Evolutionary conservation across 2,797 vertebrate species (phyloP).

Genomic region (Naso thynnoides): DNA sequence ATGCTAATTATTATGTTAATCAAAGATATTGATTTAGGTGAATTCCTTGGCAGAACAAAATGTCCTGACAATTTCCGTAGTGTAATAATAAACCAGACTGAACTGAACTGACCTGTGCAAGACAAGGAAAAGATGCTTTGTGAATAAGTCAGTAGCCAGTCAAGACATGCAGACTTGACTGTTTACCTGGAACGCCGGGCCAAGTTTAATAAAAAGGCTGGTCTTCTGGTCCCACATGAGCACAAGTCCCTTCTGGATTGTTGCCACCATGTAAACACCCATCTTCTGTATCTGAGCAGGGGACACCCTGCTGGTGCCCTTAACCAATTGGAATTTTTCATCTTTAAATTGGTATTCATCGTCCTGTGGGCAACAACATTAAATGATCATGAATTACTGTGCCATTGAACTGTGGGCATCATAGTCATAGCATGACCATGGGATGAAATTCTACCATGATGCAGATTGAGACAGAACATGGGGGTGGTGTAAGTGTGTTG

Average conservation of each 20-base stretch:
- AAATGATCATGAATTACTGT: no score
- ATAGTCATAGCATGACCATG: neutral
- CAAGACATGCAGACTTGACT: neutral
- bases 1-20: neutral
- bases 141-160: constrained; percentile 1
- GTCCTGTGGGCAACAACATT: constrained; percentile 77
- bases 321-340: constrained; percentile 83
- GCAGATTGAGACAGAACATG: neutral
- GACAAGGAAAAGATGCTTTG: neutral
- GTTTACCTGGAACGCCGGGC: constrained; percentile 86
- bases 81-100: neutral
- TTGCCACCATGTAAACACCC: constrained; percentile 90
- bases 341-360: constrained; percentile 89
- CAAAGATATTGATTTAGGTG: neutral
- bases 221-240: constrained; percentile 94
- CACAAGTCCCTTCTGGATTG: constrained; percentile 84
- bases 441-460: neutral
- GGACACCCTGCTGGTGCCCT: constrained; percentile 68
- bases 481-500: neutral
- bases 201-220: constrained; percentile 90
- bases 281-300: constrained; percentile 85
- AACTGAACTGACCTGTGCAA: neutral
- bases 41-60: neutral
- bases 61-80: neutral
- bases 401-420: no score